Percentiles rank a stretch among this genome's conserved stretches.
phyloP scores from a whole-genome alignment of 2,797 vertebrate genomes.

The Spheniscus humboldti region DNA sequence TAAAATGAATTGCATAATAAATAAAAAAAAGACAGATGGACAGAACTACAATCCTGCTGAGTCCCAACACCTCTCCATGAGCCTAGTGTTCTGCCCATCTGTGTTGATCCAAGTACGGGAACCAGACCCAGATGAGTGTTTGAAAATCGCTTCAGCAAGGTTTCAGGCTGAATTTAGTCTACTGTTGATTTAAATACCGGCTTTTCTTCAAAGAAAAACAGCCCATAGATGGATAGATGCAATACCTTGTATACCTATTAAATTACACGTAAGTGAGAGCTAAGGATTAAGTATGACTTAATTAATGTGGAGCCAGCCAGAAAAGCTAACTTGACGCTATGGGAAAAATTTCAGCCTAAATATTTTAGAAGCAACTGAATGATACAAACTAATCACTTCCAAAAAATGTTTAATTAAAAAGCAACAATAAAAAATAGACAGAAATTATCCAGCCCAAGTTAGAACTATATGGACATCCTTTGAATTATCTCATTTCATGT shows the following conservation, averaged over 20 bases:
- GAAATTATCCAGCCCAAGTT: not conserved
- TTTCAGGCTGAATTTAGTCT: not conserved
- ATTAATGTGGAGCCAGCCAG: not conserved
- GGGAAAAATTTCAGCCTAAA: not conserved
- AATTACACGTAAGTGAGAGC: not conserved
- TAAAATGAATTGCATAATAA: not conserved
- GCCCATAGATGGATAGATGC: not conserved
- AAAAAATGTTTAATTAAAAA: not conserved
- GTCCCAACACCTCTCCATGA: not conserved
- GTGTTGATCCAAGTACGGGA: not conserved
- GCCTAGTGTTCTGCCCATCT: constrained; percentile 25
- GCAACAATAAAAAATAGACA: not conserved
- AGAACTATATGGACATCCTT: not conserved
- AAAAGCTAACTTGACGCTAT: not conserved
- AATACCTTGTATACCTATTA: not conserved
- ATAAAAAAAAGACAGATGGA: constrained; percentile 12
- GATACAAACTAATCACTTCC: not conserved
- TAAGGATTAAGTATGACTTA: not conserved
- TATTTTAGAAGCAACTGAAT: not conserved
- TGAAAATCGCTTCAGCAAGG: not conserved
- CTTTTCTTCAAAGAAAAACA: not conserved
- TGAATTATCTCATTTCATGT: not conserved
- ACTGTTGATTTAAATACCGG: not conserved
- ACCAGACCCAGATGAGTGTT: not conserved
- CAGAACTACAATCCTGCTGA: constrained; percentile 1